Conservation (phyloP, 30 jellyfish, hydroid and myxozoan species). For the Nemopilema nomurai region DNA sequence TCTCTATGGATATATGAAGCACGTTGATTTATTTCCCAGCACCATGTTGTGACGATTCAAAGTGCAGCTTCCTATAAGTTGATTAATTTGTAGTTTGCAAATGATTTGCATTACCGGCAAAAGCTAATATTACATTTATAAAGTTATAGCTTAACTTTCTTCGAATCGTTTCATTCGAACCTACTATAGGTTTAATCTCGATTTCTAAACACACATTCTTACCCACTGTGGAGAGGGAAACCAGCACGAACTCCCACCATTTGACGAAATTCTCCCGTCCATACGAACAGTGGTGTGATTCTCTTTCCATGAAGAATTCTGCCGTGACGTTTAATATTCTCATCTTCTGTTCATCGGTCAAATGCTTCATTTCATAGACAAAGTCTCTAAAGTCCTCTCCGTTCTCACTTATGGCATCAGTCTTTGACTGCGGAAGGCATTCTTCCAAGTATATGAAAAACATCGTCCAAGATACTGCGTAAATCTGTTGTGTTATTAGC, state of each 20-base stretch:
- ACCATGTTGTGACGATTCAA: too few species aligned
- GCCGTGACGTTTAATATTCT: slow-evolving; percentile 5
- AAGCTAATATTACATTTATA: too few species aligned
- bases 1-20: too few species aligned
- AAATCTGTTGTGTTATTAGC: neutral
- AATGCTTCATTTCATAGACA: neutral
- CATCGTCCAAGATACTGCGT: slow-evolving; percentile 33
- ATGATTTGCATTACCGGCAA: too few species aligned
- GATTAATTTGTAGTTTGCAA: too few species aligned
- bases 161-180: too few species aligned
- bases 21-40: too few species aligned
- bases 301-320: neutral
- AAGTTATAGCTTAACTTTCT: too few species aligned
- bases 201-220: neutral
- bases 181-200: too few species aligned
- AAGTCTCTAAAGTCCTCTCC: neutral
- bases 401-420: neutral
- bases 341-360: neutral
- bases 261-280: neutral
- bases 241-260: slow-evolving; percentile 45
- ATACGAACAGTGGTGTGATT: slow-evolving; percentile 6
- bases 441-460: slow-evolving; percentile 50
- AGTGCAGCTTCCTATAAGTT: too few species aligned
- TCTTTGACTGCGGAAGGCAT: slow-evolving; percentile 17
- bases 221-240: slow-evolving; percentile 51